These are phyloP conservation scores for Selenia dentaria DNA, from an alignment of 2,888 invertebrate species.

Conservation along the genomic window DNA sequence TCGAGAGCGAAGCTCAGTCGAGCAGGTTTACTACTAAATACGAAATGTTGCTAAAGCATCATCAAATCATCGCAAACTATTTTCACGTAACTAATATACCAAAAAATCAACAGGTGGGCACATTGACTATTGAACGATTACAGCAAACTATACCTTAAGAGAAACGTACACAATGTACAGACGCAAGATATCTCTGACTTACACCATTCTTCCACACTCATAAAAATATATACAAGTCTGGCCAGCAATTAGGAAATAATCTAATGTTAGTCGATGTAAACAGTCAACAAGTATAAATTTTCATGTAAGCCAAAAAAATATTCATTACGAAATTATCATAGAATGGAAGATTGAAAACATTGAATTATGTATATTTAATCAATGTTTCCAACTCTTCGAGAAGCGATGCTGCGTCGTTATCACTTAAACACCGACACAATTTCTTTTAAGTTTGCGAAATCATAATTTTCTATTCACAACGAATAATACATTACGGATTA, in stretches of 20 bases:
- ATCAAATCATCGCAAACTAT: conserved; percentile 38
- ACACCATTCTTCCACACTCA: conserved; percentile 30
- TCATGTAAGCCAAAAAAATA: no score
- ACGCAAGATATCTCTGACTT: conserved; percentile 45
- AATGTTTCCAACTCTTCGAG: conserved; percentile 17
- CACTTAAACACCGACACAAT: neutral
- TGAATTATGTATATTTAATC: neutral
- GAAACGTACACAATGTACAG: conserved; percentile 42
- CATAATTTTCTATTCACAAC: neutral
- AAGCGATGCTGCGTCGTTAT: conserved; percentile 25
- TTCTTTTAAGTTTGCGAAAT: neutral
- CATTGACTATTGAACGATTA: conserved; percentile 71
- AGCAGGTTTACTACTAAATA: neutral
- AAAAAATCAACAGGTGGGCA: conserved; percentile 74
- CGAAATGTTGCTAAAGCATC: conserved; percentile 4
- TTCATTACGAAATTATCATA: no score
- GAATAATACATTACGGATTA: conserved; percentile 7
- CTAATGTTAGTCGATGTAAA: neutral
- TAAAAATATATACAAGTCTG: neutral
- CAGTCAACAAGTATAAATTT: neutral
- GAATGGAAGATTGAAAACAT: neutral
- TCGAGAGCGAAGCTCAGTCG: neutral
- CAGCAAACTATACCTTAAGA: conserved; percentile 52
- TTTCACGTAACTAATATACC: conserved; percentile 55
- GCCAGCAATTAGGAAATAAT: neutral